Conservation (phyloP, 2,888 invertebrate species). For the Pheosia tremula region DNA sequence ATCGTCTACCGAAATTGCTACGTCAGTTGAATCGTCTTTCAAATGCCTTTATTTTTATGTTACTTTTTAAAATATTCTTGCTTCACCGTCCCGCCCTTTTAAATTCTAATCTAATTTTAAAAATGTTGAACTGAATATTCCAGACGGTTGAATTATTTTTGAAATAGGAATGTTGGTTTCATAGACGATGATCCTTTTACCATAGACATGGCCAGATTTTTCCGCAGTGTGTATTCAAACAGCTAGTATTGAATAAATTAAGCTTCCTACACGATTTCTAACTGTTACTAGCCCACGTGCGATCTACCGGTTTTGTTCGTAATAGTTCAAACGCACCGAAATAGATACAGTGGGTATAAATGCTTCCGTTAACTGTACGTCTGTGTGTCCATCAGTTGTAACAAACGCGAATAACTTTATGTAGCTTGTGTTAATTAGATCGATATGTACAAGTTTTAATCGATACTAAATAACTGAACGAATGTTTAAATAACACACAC, state of each 20-base stretch:
- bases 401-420: slow-evolving; percentile 11
- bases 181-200: no score
- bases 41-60: no score
- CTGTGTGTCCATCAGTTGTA: slow-evolving; percentile 17
- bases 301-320: slow-evolving; percentile 21
- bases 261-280: slow-evolving; percentile 6
- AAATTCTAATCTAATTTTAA: no score
- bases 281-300: slow-evolving; percentile 12
- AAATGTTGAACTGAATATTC: no score
- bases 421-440: not conserved
- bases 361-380: slow-evolving; percentile 25
- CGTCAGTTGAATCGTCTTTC: no score
- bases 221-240: not conserved
- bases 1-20: no score
- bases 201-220: not conserved
- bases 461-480: no score
- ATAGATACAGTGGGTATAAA: slow-evolving; percentile 25
- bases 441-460: no score
- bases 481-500: no score
- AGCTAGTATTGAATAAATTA: not conserved
- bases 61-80: no score
- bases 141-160: no score
- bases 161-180: not conserved
- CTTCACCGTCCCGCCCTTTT: no score
- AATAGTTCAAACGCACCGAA: slow-evolving; percentile 17